Evolutionary conservation across 1,140 invertebrate species (phyloP).

Genomic region (Dendrolimus kikuchii): DNA sequence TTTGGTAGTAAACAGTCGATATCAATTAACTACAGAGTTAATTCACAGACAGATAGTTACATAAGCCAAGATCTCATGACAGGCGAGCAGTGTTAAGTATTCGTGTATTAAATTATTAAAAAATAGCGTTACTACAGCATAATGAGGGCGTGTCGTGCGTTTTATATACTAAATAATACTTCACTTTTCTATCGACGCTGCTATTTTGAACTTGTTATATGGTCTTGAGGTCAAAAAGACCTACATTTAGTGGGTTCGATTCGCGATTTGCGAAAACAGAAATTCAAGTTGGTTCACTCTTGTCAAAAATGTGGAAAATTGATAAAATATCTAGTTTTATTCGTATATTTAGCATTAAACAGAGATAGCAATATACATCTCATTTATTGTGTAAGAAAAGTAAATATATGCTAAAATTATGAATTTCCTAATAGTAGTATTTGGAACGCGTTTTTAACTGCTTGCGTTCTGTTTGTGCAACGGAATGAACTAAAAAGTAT

Average conservation of each 20-base stretch:
- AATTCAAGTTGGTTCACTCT: slow-evolving; percentile 49
- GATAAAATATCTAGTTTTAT: no score
- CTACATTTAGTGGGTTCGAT: slow-evolving; percentile 54
- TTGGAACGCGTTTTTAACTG: slow-evolving; percentile 2
- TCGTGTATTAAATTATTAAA: slow-evolving; percentile 26
- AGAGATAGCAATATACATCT: not conserved
- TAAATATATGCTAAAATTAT: not conserved
- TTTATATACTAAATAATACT: slow-evolving; percentile 41
- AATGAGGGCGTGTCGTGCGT: slow-evolving; percentile 27
- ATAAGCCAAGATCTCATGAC: slow-evolving; percentile 62
- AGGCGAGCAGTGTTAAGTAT: slow-evolving; percentile 35
- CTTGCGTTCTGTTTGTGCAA: slow-evolving; percentile 11
- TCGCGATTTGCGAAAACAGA: slow-evolving; percentile 17
- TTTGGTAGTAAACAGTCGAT: slow-evolving; percentile 46
- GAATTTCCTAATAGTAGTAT: not conserved
- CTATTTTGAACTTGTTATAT: slow-evolving; percentile 29
- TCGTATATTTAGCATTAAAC: not conserved
- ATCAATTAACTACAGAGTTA: slow-evolving; percentile 40
- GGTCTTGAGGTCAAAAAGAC: slow-evolving; percentile 39
- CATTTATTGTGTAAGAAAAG: not conserved
- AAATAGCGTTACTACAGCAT: slow-evolving; percentile 43
- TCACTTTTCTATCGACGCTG: slow-evolving; percentile 56
- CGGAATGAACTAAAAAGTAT: not conserved
- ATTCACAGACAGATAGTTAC: slow-evolving; percentile 58
- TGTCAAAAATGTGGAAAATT: slow-evolving; percentile 29